phyloP scores from a whole-genome alignment of 2,888 invertebrate genomes.

The Microctonus aethiopoides region DNA sequence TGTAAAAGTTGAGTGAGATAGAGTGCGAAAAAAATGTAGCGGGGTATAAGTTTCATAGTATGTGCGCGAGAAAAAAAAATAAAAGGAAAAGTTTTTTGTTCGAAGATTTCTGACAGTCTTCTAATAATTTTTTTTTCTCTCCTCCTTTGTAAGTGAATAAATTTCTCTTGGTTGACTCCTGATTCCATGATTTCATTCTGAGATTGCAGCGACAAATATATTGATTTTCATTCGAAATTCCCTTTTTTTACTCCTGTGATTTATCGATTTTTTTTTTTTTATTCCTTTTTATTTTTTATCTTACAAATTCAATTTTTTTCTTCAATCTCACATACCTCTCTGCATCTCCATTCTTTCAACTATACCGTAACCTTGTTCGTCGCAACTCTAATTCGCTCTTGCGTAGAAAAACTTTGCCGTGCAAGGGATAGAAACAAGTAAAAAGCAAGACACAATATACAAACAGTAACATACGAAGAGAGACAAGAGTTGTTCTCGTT shows the following conservation, averaged over 20 bases:
- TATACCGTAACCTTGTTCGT: not conserved
- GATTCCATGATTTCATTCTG: slow-evolving; percentile 31
- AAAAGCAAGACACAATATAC: not conserved
- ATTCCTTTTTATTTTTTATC: not conserved
- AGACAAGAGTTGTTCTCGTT: slow-evolving; percentile 43
- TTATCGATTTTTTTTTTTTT: not conserved
- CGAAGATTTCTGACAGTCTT: not conserved
- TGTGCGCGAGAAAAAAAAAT: not conserved
- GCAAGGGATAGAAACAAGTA: not conserved
- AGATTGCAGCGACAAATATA: slow-evolving; percentile 31
- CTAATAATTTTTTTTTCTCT: slow-evolving; percentile 7
- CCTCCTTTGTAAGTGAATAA: slow-evolving; percentile 28
- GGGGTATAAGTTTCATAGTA: slow-evolving; percentile 8
- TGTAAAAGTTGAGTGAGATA: slow-evolving; percentile 26
- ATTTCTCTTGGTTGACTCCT: slow-evolving; percentile 17
- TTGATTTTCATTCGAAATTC: not conserved
- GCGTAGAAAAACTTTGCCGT: not conserved
- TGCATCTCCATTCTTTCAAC: not conserved
- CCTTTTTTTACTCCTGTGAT: not conserved
- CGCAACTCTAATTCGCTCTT: not conserved
- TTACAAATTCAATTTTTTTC: not conserved
- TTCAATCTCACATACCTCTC: not conserved
- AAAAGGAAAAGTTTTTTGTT: not conserved
- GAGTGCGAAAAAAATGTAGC: not conserved
- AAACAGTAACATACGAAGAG: not conserved